Conservation (phyloP, 35 echinoderm and acorn worm species). For the Diadema setosum region DNA sequence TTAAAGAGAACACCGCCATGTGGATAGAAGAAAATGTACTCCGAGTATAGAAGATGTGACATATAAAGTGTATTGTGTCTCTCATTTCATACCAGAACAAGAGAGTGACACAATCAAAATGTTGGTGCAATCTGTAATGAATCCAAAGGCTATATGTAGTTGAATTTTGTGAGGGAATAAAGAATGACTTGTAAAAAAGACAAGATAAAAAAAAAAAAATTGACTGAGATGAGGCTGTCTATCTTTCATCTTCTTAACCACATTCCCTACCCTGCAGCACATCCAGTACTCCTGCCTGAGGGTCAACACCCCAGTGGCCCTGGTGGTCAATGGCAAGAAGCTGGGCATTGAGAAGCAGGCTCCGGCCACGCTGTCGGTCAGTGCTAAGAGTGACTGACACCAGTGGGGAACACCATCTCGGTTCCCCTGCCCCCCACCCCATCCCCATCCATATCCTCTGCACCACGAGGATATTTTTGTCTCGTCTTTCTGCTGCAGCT, state of each 20-base stretch:
- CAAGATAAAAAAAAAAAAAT: not conserved
- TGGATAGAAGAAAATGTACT: too few relatives aligned
- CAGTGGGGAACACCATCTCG: too few relatives aligned
- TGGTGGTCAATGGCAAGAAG: slow-evolving; percentile 97
- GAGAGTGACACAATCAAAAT: too few relatives aligned
- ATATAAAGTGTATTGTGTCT: too few relatives aligned
- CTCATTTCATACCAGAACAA: too few relatives aligned
- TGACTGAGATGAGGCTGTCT: not conserved
- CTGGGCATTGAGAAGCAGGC: slow-evolving; percentile 81
- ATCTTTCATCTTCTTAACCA: not conserved
- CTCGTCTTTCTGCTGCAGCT: too few relatives aligned
- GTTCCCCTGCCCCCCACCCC: too few relatives aligned
- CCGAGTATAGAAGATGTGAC: too few relatives aligned
- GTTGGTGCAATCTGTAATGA: not conserved
- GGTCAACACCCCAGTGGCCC: slow-evolving; percentile 75
- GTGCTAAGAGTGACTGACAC: slow-evolving; percentile 69
- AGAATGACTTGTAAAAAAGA: not conserved
- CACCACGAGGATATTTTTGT: too few relatives aligned
- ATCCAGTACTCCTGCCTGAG: slow-evolving; percentile 74
- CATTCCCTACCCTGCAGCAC: slow-evolving; percentile 36
- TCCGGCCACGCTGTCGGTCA: slow-evolving; percentile 44
- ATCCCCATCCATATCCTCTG: too few relatives aligned
- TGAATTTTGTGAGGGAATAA: not conserved
- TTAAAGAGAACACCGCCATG: too few relatives aligned
- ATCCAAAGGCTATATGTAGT: not conserved